Evolutionary conservation across 2,797 vertebrate genomes (phyloP).

Genomic region (Oreonectes daqikongensis): DNA sequence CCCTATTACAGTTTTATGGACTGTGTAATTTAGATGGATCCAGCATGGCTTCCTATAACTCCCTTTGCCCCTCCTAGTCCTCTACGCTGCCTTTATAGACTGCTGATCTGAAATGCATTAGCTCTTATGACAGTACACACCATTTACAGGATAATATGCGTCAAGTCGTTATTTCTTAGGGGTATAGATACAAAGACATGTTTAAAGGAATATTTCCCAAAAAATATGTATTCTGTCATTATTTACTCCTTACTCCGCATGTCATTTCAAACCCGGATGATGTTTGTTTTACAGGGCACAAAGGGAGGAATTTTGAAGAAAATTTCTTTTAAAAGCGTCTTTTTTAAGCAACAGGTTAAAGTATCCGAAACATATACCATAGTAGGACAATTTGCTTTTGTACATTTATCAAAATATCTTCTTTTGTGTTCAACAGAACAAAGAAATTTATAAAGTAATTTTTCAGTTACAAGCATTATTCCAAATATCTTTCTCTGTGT

Average conservation of each 20-base stretch:
- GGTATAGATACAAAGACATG: neutral
- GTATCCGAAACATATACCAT: too few relatives aligned
- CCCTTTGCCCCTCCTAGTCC: slow-evolving; percentile 2
- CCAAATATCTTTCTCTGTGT: too few relatives aligned
- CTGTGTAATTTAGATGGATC: slow-evolving; percentile 72
- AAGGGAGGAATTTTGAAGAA: too few relatives aligned
- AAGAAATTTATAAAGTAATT: too few relatives aligned
- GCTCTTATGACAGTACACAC: slow-evolving; percentile 24
- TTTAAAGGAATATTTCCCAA: neutral
- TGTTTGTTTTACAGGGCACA: neutral
- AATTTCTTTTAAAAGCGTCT: too few relatives aligned
- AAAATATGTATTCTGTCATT: neutral
- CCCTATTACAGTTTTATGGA: slow-evolving; percentile 78
- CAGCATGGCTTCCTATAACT: slow-evolving; percentile 40
- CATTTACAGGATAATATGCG: slow-evolving; percentile 20
- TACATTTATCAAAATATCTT: too few relatives aligned
- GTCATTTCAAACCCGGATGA: neutral
- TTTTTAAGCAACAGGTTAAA: too few relatives aligned
- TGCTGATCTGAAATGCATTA: slow-evolving; percentile 39
- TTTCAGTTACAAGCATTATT: too few relatives aligned
- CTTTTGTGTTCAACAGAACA: too few relatives aligned
- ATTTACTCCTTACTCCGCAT: neutral
- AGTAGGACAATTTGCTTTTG: too few relatives aligned
- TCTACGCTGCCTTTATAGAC: slow-evolving; percentile 28
- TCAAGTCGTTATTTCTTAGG: slow-evolving; percentile 19